Evolutionary conservation across 2,113 vertebrate species (phyloP), one percentile per base, ranked within the genome.

Genomic region (Coryphaenoides rupestris): DNA sequence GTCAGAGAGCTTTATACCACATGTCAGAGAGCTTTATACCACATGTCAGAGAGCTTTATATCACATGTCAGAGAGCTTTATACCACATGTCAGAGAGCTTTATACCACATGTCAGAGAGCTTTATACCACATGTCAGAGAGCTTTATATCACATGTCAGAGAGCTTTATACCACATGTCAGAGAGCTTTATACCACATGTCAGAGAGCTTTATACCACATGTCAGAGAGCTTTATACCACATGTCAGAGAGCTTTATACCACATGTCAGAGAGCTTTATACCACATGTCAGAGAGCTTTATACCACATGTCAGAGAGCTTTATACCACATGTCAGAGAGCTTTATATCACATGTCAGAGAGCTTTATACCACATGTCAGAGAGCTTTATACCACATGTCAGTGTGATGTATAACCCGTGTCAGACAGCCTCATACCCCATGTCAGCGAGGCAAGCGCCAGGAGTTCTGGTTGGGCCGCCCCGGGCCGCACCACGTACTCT

Each of bases 311-410:
- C 50, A 99, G 90, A 16, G 86, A 73, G 50, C 47, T 3, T 50
- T 16, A 13, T 87, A 99, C 97, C 94, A 94, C 93, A 97, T 15
- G 90, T 92, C 50, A 99, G 90, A 16, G 86, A 73, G 50, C n/a
- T n/a, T n/a, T n/a, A n/a, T n/a, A n/a, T n/a, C n/a, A n/a, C n/a
- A n/a, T n/a, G n/a, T n/a, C n/a, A n/a, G n/a, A n/a, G n/a, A 4
- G 47, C 47, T 3, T 50, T 16, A 13, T 87, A 99, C 97, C 94
- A 94, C 93, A 97, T 15, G 90, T 92, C 50, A 99, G 90, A 16
- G 86, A 73, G 50, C 47, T 3, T 50, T 16, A 13, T 87, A 99
- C 97, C 94, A 94, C 93, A 97, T 15, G 90, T 92, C 50, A 99
- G 90, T 15, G 86, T n/a, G n/a, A n/a, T n/a, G n/a, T n/a, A n/a